Conservation (phyloP, 23 tunicate species). For the Halocynthia aurantium region DNA sequence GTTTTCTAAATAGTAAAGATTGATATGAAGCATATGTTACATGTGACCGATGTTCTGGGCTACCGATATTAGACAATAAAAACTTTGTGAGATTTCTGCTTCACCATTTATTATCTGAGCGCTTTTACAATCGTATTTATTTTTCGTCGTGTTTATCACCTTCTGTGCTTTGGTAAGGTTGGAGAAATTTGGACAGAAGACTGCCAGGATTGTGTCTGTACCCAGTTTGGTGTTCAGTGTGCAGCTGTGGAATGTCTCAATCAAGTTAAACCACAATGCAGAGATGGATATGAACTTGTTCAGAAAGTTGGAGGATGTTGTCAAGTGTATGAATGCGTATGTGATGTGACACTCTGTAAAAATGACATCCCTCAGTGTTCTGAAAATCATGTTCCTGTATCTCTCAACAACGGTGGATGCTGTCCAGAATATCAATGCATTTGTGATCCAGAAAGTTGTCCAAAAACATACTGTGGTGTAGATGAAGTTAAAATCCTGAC, state of each 20-base stretch:
- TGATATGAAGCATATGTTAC: not conserved
- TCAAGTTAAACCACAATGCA: slow-evolving; percentile 48
- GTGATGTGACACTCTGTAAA: slow-evolving; percentile 44
- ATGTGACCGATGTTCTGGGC: not conserved
- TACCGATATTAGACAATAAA: not conserved
- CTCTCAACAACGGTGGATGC: slow-evolving; percentile 37
- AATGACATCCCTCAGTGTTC: slow-evolving; percentile 55
- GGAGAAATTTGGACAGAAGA: slow-evolving; percentile 73
- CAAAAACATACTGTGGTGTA: slow-evolving; percentile 47
- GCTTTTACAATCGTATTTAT: not conserved
- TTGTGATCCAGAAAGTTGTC: slow-evolving; percentile 64
- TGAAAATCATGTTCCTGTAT: slow-evolving; percentile 32
- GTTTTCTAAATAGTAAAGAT: not conserved
- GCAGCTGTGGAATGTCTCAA: slow-evolving; percentile 51
- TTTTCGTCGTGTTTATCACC: not conserved
- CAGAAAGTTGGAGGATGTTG: slow-evolving; percentile 89
- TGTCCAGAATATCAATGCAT: slow-evolving; percentile 83
- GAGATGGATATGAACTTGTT: slow-evolving; percentile 65
- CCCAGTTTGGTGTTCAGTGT: slow-evolving; percentile 52
- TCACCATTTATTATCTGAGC: not conserved
- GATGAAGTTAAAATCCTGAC: slow-evolving; percentile 60
- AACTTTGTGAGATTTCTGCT: not conserved
- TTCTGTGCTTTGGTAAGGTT: slow-evolving; percentile 18
- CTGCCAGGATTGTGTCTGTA: slow-evolving; percentile 72
- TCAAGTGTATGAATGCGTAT: slow-evolving; percentile 77